phyloP scores from a whole-genome alignment of 92 coral and sea anemone species.

The Umimayanthus chanpuru region DNA sequence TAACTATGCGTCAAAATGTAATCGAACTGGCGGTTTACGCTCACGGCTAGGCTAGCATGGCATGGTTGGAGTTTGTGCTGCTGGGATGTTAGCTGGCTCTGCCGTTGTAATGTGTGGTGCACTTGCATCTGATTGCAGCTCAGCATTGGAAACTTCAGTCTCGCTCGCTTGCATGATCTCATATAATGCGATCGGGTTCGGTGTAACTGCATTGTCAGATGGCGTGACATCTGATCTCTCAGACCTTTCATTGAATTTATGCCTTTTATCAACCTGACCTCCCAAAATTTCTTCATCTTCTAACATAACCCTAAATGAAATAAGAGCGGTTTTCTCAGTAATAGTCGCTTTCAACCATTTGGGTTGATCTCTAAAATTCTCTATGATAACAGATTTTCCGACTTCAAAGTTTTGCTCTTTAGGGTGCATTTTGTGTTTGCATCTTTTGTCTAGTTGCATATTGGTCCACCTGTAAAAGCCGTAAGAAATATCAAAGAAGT shows the following conservation, averaged over 20 bases:
- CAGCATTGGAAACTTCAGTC: constrained; percentile 32
- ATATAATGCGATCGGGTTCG: background rate
- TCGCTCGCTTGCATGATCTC: constrained; percentile 19
- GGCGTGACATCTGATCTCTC: constrained; percentile 6
- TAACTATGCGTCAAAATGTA: constrained; percentile 20
- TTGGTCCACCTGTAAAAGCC: too few relatives aligned
- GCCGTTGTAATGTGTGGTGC: constrained; percentile 25
- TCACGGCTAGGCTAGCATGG: constrained; percentile 25
- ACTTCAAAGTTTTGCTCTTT: too few relatives aligned
- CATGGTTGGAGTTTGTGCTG: constrained; percentile 21
- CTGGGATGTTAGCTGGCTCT: constrained; percentile 24
- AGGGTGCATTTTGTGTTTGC: too few relatives aligned
- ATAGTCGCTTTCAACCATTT: too few relatives aligned
- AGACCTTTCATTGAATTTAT: constrained; percentile 4
- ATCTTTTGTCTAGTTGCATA: too few relatives aligned
- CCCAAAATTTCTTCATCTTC: constrained; percentile 19
- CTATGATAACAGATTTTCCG: too few relatives aligned
- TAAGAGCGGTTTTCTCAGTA: background rate
- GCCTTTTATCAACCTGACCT: constrained; percentile 43
- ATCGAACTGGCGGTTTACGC: constrained; percentile 27
- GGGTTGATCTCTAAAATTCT: too few relatives aligned
- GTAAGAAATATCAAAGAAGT: too few relatives aligned
- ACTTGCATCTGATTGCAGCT: constrained; percentile 31
- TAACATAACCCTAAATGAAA: constrained; percentile 35
- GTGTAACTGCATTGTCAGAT: constrained; percentile 18